Base-by-base conservation (phyloP, 2,797 vertebrate species). In the Triplophysa yarkandensis region DNA sequence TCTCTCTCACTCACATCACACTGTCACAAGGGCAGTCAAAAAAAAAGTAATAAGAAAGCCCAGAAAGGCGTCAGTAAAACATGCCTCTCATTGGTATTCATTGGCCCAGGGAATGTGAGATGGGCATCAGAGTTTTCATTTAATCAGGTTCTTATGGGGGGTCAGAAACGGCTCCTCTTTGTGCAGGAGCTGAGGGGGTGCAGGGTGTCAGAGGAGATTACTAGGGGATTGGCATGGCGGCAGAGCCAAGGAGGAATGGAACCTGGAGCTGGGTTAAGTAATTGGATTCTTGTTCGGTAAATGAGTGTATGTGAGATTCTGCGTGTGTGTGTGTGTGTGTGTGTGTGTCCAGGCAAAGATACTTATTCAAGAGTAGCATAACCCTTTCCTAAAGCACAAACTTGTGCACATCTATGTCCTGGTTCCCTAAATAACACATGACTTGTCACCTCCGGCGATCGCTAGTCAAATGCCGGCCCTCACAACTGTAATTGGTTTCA, bases 241-340 rank as follows among this genome's bases (percentile, higher is more conserved):
- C 91, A 50, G 86, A 91, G 86, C 76, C 86, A 84, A 88, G 84
- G 84, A 85, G 89, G 87, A 92, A 88, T 88, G 86, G 89, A 94
- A 94, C 90, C 89, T 92, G 92, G 92, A 93, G 90, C 87, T 85
- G 81, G 91, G 90, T 95, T 95, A 96, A 96, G 93, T 96, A 96
- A 96, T 96, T 97, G 94, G 93, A 94, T 95, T 96, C 93, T 93
- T 94, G 93, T 95, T 94, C 92, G 92, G 94, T 94, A 94, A 93
- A 91, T 90, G 87, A 86, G 82, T 87, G 87, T 92, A 86, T 91
- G 91, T 70, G 48, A 14, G n/a, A 62, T 16, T 52, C 52, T 66
- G 68, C 71, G 50, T 74, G n/a, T n/a, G n/a, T n/a, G n/a, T n/a
- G 48, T 44, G 32, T 72, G 46, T 66, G 48, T 44, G 32, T 72